Evolutionary conservation across 2,888 invertebrate genomes (phyloP).

Genomic region (Netelia melanura): DNA sequence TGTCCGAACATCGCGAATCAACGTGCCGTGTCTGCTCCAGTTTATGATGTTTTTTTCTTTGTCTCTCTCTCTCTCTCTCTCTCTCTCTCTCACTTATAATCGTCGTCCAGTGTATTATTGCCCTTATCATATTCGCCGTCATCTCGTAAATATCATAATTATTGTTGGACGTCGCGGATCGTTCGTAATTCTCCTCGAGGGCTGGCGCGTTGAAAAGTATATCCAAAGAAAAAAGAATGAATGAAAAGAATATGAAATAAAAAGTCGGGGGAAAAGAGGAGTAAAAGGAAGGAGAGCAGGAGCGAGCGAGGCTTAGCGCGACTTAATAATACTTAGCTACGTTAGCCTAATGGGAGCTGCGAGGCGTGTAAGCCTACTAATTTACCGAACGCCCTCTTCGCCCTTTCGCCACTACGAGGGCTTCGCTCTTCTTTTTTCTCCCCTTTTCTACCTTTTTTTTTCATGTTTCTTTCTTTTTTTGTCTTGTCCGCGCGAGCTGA

Average conservation of each 20-base stretch:
- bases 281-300: constrained; percentile 10
- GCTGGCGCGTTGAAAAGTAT: not conserved
- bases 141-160: constrained; percentile 69
- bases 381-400: constrained; percentile 71
- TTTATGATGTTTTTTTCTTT: constrained; percentile 12
- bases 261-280: not conserved
- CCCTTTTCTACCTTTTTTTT: not conserved
- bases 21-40: constrained; percentile 8
- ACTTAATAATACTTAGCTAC: constrained; percentile 81
- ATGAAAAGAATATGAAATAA: constrained; percentile 32
- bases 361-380: constrained; percentile 81
- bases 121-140: constrained; percentile 57
- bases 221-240: not conserved
- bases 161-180: constrained; percentile 71
- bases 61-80: not conserved
- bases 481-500: not conserved
- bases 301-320: constrained; percentile 71
- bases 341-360: constrained; percentile 81
- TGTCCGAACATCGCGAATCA: constrained; percentile 9
- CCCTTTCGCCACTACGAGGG: constrained; percentile 46
- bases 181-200: constrained; percentile 73
- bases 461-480: constrained; percentile 2
- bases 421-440: constrained; percentile 1
- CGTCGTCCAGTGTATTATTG: constrained; percentile 45
- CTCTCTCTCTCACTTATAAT: constrained; percentile 40